Evolutionary conservation across 2,888 invertebrate species (phyloP), one percentile per base, ranked within the genome.

Genomic region (Pollenia amentaria): DNA sequence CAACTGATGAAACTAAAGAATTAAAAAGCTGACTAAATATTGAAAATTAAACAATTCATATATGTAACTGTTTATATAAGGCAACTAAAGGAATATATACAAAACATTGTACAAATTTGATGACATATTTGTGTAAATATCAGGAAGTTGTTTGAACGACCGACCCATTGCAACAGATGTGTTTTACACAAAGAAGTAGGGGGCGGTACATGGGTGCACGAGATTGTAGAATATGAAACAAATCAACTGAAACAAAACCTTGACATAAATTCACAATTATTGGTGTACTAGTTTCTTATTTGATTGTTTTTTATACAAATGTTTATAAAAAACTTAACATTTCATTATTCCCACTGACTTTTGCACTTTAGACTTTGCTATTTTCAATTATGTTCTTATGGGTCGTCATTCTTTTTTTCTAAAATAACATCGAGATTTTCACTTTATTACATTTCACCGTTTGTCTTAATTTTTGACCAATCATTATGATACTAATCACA

Each of bases 401-500:
- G 21, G 21, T 44, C 4, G 3, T n/a, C 62, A 60, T 21, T 16
- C 8, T 14, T 12, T 65, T 64, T 77, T 14, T 57, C 38, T 29
- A 6, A 29, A 69, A 12, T 11, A n/a, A 55, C 62, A 46, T 38
- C 16, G 12, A 7, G 10, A 62, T 57, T 80, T 81, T 40, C 57
- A 55, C 62, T 64, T 55, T 65, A 21, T 42, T 18, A n/a, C 73
- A 69, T 29, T 76, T 64, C 7, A 48, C 10, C 7, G n/a, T 40
- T 44, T 53, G 51, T 44, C 2, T 44, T 67, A 60, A 48, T 75
- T 73, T 77, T 64, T 85, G 73, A 81, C 87, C 77, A 89, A 88
- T 88, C 86, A 86, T 87, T 81, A 55, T 79, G 53, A 85, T 80
- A 86, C 85, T 73, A 88, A 87, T 88, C 87, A 83, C 81, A 83